Percentiles rank a stretch among this genome's conserved stretches.
phyloP scores from a whole-genome alignment of 2,888 invertebrate genomes.

The Brachylomia viminalis region DNA sequence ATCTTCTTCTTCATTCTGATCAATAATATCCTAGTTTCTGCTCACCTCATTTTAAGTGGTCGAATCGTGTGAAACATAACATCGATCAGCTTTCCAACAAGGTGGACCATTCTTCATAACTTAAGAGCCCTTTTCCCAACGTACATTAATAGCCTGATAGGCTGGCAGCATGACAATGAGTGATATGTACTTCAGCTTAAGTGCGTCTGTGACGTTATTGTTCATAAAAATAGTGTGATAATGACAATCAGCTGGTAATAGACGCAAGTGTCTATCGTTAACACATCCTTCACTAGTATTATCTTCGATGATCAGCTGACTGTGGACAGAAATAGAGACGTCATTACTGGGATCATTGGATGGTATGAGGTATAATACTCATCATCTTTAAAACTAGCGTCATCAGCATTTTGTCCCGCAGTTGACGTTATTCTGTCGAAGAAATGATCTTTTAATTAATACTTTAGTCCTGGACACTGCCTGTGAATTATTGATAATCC shows the following conservation, averaged over 20 bases:
- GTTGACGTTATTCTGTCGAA: neutral
- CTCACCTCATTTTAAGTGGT: neutral
- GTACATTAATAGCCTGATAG: conserved; percentile 15
- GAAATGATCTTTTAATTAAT: neutral
- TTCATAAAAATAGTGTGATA: conserved; percentile 45
- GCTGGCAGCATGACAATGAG: conserved; percentile 12
- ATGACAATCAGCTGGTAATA: conserved; percentile 38
- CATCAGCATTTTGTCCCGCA: neutral
- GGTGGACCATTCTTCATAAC: conserved; percentile 7
- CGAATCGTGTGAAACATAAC: neutral
- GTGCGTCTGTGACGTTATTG: conserved; percentile 34
- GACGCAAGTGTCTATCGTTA: conserved; percentile 26
- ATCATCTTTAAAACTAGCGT: neutral
- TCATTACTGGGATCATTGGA: neutral
- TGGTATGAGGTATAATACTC: neutral
- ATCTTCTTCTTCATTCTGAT: neutral
- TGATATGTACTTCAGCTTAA: conserved; percentile 25
- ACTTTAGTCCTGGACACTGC: neutral
- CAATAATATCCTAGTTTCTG: neutral
- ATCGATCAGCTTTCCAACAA: neutral
- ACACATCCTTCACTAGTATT: conserved; percentile 24
- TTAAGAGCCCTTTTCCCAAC: neutral
- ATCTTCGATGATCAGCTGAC: conserved; percentile 41
- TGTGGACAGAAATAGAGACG: conserved; percentile 17
- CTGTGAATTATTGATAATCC: neutral